Evolutionary conservation across 2,113 vertebrate species (phyloP), one percentile per base, ranked within the genome.

Genomic region (Pseudopodoces humilis): DNA sequence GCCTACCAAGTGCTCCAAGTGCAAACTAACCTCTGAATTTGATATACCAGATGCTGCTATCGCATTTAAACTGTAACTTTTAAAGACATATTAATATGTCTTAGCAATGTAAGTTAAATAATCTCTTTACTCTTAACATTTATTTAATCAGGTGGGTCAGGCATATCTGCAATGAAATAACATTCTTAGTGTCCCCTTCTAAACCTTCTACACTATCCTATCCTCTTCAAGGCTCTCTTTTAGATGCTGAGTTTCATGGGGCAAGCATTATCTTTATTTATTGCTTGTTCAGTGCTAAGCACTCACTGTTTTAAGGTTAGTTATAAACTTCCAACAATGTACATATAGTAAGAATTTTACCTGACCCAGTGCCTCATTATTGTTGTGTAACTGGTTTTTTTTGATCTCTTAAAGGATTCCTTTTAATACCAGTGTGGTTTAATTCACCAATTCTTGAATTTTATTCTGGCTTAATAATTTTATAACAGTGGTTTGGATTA

Each of bases 11-110:
- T 76, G 31, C 90, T 75, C 49, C 58, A 85, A 91, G 47, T 86
- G 44, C 74, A 84, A 90, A 88, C 56, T 88, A 92, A 78, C 80
- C 52, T 88, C 88, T 88, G 80, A 90, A 67, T 92, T 80, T 83
- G 58, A 71, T 87, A 64, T 52, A 74, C 31, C 44, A 59, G 52
- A 44, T 60, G 70, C 58, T 86, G 62, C 44, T 78, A 15, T 64
- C 74, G 76, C 17, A 43, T 63, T 89, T 63, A 83, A 92, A 70
- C 30, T 10, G 6, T 52, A 14, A 60, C 16, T 87, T 82, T 75
- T 27, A 17, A 69, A 91, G 43, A n/a, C 21, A 79, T 11, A 14
- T 50, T 89, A 84, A 53, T 85, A 72, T n/a, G n/a, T n/a, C 31
- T 75, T 63, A 69, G 8, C 17, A 35, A 15, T 74, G 83, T 50